A percentile compares a stretch with the other conserved stretches of the same genome.
Conservation (phyloP, 2,888 invertebrate species). For the Drosophila recens region DNA sequence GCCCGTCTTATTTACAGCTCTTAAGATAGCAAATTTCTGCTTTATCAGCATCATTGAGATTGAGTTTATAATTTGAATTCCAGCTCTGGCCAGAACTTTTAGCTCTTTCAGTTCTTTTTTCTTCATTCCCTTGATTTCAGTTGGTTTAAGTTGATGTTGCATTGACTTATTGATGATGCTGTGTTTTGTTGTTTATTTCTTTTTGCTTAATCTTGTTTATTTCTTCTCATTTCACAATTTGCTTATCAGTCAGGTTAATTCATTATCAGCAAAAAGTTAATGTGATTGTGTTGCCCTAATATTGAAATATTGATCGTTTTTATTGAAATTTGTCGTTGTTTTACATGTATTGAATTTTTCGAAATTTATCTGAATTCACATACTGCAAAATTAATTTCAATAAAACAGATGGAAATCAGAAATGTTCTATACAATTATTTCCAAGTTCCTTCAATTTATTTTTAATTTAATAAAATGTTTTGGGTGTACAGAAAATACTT, state of each 20-base stretch:
- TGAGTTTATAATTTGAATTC: slow-evolving; percentile 17
- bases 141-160: background rate
- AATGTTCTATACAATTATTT: too few relatives aligned
- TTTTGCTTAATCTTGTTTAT: slow-evolving; percentile 17
- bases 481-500: too few relatives aligned
- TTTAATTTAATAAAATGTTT: too few relatives aligned
- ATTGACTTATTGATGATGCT: slow-evolving; percentile 9
- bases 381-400: too few relatives aligned
- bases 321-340: too few relatives aligned
- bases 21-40: slow-evolving; percentile 2
- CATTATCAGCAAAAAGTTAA: background rate
- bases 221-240: background rate
- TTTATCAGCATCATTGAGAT: slow-evolving; percentile 30
- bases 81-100: background rate
- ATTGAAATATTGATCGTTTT: background rate
- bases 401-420: too few relatives aligned
- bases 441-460: too few relatives aligned
- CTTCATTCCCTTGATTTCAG: background rate
- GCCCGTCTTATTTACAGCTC: slow-evolving; percentile 16
- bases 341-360: too few relatives aligned
- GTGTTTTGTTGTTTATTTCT: background rate
- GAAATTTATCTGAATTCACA: too few relatives aligned
- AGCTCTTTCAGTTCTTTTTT: background rate
- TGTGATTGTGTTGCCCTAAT: slow-evolving; percentile 1
- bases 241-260: background rate